A percentile compares a stretch with the other conserved stretches of the same genome.
These are phyloP conservation scores for Erannis defoliaria DNA, from an alignment of 2,888 invertebrate species.

Conservation along the genomic window DNA sequence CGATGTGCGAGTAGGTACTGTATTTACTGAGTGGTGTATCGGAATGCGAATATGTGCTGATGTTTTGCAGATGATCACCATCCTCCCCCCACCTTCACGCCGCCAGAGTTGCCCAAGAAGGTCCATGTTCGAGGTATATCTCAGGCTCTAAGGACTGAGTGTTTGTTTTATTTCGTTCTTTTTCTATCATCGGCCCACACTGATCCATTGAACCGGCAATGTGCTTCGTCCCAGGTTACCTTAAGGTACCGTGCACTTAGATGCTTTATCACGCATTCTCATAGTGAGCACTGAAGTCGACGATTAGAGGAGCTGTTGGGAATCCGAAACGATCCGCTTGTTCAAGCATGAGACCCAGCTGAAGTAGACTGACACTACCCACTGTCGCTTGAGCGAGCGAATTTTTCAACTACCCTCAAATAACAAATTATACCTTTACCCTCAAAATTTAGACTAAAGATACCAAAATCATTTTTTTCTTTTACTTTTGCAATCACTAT, in stretches of 20 bases:
- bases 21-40: conserved; percentile 81
- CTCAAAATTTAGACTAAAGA: conserved; percentile 41
- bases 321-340: conserved; percentile 64
- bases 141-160: conserved; percentile 81
- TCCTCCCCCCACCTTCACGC: conserved; percentile 99
- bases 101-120: conserved; percentile 99
- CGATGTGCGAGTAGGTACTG: conserved; percentile 75
- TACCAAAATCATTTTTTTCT: conserved; percentile 48
- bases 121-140: conserved; percentile 97
- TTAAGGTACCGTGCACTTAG: conserved; percentile 80
- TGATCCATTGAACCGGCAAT: conserved; percentile 74
- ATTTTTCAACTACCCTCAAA: conserved; percentile 38
- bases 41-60: conserved; percentile 89
- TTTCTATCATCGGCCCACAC: conserved; percentile 80
- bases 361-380: conserved; percentile 61
- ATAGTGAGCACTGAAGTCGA: conserved; percentile 75
- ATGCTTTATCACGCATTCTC: conserved; percentile 83
- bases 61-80: conserved; percentile 98
- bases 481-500: conserved; percentile 72
- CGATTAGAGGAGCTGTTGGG: conserved; percentile 55
- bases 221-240: conserved; percentile 77
- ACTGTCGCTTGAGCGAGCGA: conserved; percentile 63
- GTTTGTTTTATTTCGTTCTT: conserved; percentile 72
- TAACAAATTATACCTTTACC: conserved; percentile 29
- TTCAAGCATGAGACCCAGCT: conserved; percentile 77